A percentile compares a stretch with the other conserved stretches of the same genome.
These are phyloP conservation scores for Eupithecia dodoneata DNA, from an alignment of 2,888 invertebrate species.

Conservation along the genomic window DNA sequence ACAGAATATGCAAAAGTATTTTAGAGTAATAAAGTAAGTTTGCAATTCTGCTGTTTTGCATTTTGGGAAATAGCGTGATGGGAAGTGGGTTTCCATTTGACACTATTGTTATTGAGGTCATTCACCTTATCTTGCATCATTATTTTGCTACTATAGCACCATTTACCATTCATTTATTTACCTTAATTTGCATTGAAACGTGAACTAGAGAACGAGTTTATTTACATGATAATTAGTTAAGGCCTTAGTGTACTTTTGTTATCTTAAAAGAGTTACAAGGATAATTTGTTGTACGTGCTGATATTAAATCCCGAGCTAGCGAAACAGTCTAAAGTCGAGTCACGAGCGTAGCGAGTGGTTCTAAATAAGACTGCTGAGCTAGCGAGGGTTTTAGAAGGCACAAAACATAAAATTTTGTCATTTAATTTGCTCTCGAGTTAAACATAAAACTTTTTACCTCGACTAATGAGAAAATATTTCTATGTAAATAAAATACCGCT, in stretches of 20 bases:
- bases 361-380: too few species aligned
- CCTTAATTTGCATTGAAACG: slow-evolving; percentile 12
- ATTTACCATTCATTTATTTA: not conserved
- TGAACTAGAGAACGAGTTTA: not conserved
- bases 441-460: too few species aligned
- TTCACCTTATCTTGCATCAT: slow-evolving; percentile 22
- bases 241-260: not conserved
- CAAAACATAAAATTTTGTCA: too few species aligned
- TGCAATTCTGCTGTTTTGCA: slow-evolving; percentile 19
- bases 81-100: slow-evolving; percentile 26
- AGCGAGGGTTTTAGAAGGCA: too few species aligned
- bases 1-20: slow-evolving; percentile 24
- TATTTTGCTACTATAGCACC: not conserved
- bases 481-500: too few species aligned
- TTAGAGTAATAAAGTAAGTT: slow-evolving; percentile 24
- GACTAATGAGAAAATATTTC: too few species aligned
- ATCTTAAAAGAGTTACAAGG: not conserved
- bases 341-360: too few species aligned
- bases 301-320: too few species aligned
- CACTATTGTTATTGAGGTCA: slow-evolving; percentile 26
- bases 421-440: too few species aligned
- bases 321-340: too few species aligned
- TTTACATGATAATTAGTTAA: slow-evolving; percentile 6
- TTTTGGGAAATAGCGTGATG: slow-evolving; percentile 27
- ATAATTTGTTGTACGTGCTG: too few species aligned